These are phyloP conservation scores for Bombyx huttoni DNA, from an alignment of 2,888 invertebrate genomes.

Conservation along the genomic window DNA sequence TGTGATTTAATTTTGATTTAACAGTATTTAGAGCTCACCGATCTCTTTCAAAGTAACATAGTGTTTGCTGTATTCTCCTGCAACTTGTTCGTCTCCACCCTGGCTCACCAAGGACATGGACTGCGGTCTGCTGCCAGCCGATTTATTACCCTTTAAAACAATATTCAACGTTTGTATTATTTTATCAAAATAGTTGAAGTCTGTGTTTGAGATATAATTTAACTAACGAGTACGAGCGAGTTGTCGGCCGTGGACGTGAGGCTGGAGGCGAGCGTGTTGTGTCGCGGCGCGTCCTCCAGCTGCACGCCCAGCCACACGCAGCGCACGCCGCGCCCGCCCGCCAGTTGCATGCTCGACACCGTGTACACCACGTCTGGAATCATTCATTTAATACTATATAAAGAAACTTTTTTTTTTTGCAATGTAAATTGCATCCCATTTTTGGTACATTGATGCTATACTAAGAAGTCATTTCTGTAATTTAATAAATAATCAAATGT, in stretches of 20 bases:
- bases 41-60: conserved; percentile 77
- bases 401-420: too few relatives aligned
- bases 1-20: background rate
- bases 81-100: conserved; percentile 67
- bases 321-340: conserved; percentile 64
- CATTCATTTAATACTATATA: too few relatives aligned
- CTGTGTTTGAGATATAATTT: background rate
- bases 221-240: conserved; percentile 45
- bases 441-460: too few relatives aligned
- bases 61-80: conserved; percentile 70
- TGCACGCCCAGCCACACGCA: conserved; percentile 75
- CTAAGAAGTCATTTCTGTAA: too few relatives aligned
- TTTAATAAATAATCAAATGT: too few relatives aligned
- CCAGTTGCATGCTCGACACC: conserved; percentile 63
- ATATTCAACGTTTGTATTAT: background rate
- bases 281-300: conserved; percentile 37
- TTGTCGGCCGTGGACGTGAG: conserved; percentile 61
- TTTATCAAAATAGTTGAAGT: too few relatives aligned
- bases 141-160: conserved; percentile 48
- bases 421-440: too few relatives aligned
- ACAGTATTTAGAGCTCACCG: conserved; percentile 39
- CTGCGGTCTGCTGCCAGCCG: conserved; percentile 63
- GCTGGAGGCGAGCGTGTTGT: conserved; percentile 58
- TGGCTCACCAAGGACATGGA: conserved; percentile 71
- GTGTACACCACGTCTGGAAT: conserved; percentile 62